Base-by-base conservation (phyloP, 2,797 vertebrate genomes). In the Syngnathus rostellatus region DNA sequence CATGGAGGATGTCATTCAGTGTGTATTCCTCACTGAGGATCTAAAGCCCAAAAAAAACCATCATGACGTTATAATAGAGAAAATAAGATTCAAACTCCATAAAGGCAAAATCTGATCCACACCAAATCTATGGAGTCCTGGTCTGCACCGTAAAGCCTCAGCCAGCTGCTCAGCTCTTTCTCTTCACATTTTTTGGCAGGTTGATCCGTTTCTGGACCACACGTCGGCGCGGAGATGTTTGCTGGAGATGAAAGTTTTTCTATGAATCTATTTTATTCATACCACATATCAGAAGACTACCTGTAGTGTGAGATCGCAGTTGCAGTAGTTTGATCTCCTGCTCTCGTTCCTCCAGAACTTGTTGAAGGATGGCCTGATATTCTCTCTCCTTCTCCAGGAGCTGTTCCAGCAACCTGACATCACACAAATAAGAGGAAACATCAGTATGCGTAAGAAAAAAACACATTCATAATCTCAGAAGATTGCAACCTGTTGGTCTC, bases 301-400 rank as follows among this genome's bases (percentile, higher is more conserved):
- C 92, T 86, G 88, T 86, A 62, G 91, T 90, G 74, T 94, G 90
- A 68, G 93, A 93, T 77, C 92, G 93, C 69, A 92, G 88, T 81
- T 85, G 93, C 81, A 99, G 88, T 71, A 92, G 90, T 85, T 91
- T 90, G 86, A 99, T 98, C 84, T 99, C 95, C 73, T 93, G 92
- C 69, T 95, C 92, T 80, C 94, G 92, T 87, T 98, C 95, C 78
- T 95, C 94, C 87, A 99, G 92, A 73, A 97, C 94, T 80, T 93
- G 95, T 74, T 94, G 93, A 76, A 99, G 89, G 59, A 99, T 90
- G 72, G 87, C 87, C 82, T 98, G 97, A 72, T 99, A 96, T 87
- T 98, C 95, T 76, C 89, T 89, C 87, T 99, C 97, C 86, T 94
- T 97, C 76, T 93, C 94, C 85, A 99, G 79, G 74, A 99, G 74